Conservation (phyloP, 2,888 invertebrate species). For the Cheiracanthium punctorium region DNA sequence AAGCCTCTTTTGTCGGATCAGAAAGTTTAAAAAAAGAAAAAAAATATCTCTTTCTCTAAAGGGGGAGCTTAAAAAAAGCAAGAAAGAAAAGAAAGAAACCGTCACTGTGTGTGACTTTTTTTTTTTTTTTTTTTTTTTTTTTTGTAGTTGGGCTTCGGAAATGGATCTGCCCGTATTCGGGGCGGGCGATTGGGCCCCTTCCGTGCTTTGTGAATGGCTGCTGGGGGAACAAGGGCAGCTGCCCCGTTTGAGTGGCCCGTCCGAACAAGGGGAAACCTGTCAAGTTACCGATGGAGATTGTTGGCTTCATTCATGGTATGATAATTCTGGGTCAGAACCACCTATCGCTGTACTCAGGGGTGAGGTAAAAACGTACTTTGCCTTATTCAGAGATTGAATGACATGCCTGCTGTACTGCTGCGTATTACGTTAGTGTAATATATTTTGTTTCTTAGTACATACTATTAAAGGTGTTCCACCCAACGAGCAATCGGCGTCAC, state of each 20-base stretch:
- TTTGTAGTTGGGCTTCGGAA: neutral
- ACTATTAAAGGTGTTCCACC: too few relatives aligned
- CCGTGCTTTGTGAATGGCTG: slow-evolving; percentile 39
- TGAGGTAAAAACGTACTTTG: neutral
- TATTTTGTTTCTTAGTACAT: too few relatives aligned
- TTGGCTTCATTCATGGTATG: slow-evolving; percentile 59
- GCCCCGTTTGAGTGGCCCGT: slow-evolving; percentile 58
- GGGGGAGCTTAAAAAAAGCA: too few relatives aligned
- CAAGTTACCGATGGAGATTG: slow-evolving; percentile 55
- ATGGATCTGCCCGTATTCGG: slow-evolving; percentile 5
- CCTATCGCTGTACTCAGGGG: neutral
- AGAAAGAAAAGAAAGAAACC: too few relatives aligned
- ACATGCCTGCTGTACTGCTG: too few relatives aligned
- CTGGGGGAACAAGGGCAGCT: slow-evolving; percentile 50
- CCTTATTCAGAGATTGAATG: too few relatives aligned
- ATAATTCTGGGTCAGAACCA: slow-evolving; percentile 57
- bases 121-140: too few relatives aligned
- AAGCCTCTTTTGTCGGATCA: neutral
- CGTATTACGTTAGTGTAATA: too few relatives aligned
- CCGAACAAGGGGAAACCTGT: slow-evolving; percentile 41
- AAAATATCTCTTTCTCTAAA: neutral
- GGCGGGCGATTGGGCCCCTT: slow-evolving; percentile 29
- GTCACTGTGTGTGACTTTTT: too few relatives aligned
- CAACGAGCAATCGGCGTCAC: too few relatives aligned
- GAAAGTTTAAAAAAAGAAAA: neutral